Base-by-base conservation (phyloP, 2,113 vertebrate species). In the Bufo bufo region DNA sequence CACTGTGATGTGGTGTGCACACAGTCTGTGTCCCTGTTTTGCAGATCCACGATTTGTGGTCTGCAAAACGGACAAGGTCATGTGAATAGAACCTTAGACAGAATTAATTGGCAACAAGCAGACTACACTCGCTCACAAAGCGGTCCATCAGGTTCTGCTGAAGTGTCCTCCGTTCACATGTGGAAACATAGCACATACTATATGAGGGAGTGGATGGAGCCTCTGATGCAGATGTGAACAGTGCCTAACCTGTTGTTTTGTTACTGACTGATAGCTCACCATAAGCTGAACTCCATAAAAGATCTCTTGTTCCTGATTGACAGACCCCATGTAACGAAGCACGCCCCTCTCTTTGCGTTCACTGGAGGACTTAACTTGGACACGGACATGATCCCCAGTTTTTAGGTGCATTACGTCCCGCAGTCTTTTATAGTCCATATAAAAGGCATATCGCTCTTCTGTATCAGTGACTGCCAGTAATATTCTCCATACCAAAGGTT, bases 281-380 rank as follows among this genome's bases (percentile, higher is more conserved):
- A 87, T 66, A 9, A 97, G 93, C 82, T 96, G 92, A 0, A 96
- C 94, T 0, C 96, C 96, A 74, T 96, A 96, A 61, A 91, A 90
- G 86, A 95, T 90, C 0, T 92, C 90, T 0, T 85, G 91, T 83
- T 93, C 93, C 16, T 94, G 93, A 17, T 80, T 90, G 43, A 95
- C 89, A 0, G 94, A 92, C 0, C 96, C 96, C 0, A 93, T 78
- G 87, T 93, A 96, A 77, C 92, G 93, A 1, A 97, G 92, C 11
- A 95, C 92, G 0, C 95, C 96, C 84, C 93, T 94, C 0, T 91
- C 94, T 58, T 93, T 91, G 78, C 94, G 93, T 6, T 92, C 93
- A 3, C 90, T 91, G 4, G 92, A 90, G 11, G 92, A 93, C 0
- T 85, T 91, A 0, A 93, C 90, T 7, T 92, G 92, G 43, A 96